Evolutionary conservation across 30 jellyfish, hydroid and myxozoan species (phyloP), one percentile per base, ranked within the genome.

Genomic region (Turritopsis dohrnii): DNA sequence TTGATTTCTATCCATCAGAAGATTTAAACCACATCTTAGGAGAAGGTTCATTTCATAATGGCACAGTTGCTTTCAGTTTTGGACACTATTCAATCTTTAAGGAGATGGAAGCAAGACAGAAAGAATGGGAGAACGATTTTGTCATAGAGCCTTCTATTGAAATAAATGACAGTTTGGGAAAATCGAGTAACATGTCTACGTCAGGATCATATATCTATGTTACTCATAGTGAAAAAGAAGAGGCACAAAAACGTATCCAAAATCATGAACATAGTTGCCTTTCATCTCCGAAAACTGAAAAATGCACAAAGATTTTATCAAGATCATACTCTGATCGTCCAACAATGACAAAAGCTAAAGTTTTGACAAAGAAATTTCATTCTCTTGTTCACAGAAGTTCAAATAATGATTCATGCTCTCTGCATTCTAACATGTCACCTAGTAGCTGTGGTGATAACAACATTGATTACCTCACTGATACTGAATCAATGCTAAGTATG

Each of bases 1-100:
- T 93, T 81, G 98, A 93, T 81, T 85, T 93, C 73, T 93, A 88
- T 31, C 98, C 98, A 24, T 88, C 88, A 3, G 93, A 93, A 53
- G 89, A 81, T 0, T 81, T 83, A 86, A 93, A 93, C 82, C 95
- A 89, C 88, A 88, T 93, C 30, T 80, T 93, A 8, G 98, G 96
- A 23, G 98, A 93, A 71, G 98, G 95, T 1, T 88, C 95, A 1
- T 87, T 65, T 21, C 88, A 75, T 8, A 28, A 76, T 84, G 95
- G 96, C 17, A 88, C 96, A 76, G 98, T 94, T 22, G 98, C 98
- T 1, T 29, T 88, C 28, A 85, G 96, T 65, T 93, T 88, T 72
- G 98, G 96, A 16, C 98, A 93, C 71, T 93, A 93, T 82, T 89
- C 85, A 7, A 53, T 21, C 75, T 90, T 72, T 81, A 75, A 54